Evolutionary conservation across 2,113 vertebrate species (phyloP).

Genomic region (Dendrocopos noguchii): DNA sequence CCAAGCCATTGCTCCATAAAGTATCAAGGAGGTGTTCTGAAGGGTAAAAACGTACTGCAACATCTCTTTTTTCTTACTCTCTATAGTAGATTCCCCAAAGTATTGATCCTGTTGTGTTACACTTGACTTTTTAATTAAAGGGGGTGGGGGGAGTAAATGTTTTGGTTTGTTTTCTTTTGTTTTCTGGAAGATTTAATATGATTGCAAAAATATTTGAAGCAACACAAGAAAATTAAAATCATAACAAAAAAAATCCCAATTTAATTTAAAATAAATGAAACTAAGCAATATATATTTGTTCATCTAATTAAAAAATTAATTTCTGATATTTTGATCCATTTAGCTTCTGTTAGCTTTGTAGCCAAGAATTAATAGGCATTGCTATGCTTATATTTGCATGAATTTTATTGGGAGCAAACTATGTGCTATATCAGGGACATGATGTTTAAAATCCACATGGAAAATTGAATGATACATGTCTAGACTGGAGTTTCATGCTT

Average conservation of each 20-base stretch:
- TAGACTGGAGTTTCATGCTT: background rate
- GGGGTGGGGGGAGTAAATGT: background rate
- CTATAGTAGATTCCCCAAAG: background rate
- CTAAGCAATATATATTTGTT: background rate
- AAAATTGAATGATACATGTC: background rate
- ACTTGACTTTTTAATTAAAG: background rate
- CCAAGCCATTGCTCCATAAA: background rate
- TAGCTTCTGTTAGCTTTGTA: background rate
- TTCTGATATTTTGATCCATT: background rate
- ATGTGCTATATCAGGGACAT: accelerated
- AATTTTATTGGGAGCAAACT: background rate
- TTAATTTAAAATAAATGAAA: background rate
- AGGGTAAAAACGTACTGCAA: background rate
- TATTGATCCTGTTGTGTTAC: background rate
- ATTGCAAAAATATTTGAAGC: background rate
- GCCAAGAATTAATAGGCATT: background rate
- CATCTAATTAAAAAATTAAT: background rate
- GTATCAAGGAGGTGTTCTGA: background rate
- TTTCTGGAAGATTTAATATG: background rate
- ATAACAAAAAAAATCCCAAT: accelerated
- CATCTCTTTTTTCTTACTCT: background rate
- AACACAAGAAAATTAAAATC: background rate
- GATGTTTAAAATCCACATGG: background rate
- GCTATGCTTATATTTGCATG: background rate
- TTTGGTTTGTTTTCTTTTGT: background rate